phyloP scores from a whole-genome alignment of 2,888 invertebrate genomes.

The Cryptosula pallasiana region DNA sequence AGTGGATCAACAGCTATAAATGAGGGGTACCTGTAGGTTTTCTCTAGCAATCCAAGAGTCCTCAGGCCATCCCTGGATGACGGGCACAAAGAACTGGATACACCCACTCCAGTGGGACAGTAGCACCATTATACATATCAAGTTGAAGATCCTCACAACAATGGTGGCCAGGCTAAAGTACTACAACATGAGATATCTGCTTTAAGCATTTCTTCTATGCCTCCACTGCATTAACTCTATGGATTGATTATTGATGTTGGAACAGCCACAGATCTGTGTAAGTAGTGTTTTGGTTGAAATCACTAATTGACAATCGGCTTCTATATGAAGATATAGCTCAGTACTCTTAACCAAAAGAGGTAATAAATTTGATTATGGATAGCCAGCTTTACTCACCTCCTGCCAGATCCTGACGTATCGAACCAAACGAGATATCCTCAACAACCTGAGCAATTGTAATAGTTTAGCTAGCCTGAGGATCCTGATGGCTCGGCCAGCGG shows the following conservation, averaged over 20 bases:
- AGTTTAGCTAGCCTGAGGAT: conserved; percentile 95
- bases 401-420: conserved; percentile 99
- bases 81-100: conserved; percentile 95
- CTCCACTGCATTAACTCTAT: not conserved
- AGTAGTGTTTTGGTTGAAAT: too few species aligned
- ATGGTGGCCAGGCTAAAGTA: conserved; percentile 99
- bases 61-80: conserved; percentile 95
- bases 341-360: too few species aligned
- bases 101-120: conserved; percentile 99
- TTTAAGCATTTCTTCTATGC: not conserved
- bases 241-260: not conserved
- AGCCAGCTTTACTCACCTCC: conserved; percentile 95
- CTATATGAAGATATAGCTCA: too few species aligned
- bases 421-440: conserved; percentile 90
- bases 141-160: conserved; percentile 99
- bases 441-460: conserved; percentile 86
- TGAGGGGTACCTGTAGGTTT: conserved; percentile 86
- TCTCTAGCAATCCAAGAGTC: conserved; percentile 99
- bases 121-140: conserved; percentile 98
- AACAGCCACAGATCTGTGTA: too few species aligned
- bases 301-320: too few species aligned
- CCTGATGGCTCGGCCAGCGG: conserved; percentile 80
- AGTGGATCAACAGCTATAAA: too few species aligned
- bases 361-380: too few species aligned
- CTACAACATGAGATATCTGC: conserved; percentile 66